Percentiles rank a stretch among this genome's conserved stretches.
phyloP scores from a whole-genome alignment of 1,140 invertebrate species.

The Melitaea cinxia region DNA sequence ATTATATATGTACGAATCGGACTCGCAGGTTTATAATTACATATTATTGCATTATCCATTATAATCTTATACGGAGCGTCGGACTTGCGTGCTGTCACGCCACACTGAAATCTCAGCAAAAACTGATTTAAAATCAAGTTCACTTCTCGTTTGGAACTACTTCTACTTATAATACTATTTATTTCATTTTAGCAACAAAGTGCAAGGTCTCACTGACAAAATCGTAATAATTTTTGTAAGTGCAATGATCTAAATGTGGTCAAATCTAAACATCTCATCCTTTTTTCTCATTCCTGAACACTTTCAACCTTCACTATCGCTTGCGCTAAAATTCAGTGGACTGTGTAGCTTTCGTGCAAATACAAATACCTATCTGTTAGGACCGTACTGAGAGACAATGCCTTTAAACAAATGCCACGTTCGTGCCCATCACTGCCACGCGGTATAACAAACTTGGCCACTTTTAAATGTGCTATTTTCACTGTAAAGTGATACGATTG shows the following conservation, averaged over 20 bases:
- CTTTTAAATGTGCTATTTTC: conserved; percentile 29
- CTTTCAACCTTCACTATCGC: conserved; percentile 41
- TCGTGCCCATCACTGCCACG: conserved; percentile 22
- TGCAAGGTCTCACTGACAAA: too few species aligned
- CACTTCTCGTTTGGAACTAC: conserved; percentile 15
- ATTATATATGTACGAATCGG: conserved; percentile 6
- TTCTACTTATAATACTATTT: too few species aligned
- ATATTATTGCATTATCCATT: conserved; percentile 44
- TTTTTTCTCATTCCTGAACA: conserved; percentile 11
- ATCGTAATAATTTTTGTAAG: neutral
- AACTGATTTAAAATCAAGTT: conserved; percentile 27
- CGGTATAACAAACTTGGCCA: conserved; percentile 17
- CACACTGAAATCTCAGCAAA: conserved; percentile 46
- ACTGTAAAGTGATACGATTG: conserved; percentile 20
- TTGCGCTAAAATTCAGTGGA: conserved; percentile 39
- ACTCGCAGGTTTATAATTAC: conserved; percentile 35
- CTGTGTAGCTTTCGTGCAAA: conserved; percentile 63
- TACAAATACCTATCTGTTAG: conserved; percentile 50
- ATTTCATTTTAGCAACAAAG: too few species aligned
- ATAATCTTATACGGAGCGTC: conserved; percentile 45
- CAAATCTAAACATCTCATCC: neutral
- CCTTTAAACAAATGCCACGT: conserved; percentile 41
- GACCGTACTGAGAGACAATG: conserved; percentile 47
- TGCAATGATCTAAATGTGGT: too few species aligned
- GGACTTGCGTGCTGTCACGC: conserved; percentile 54